Evolutionary conservation across 92 coral and sea anemone genomes (phyloP).

Genomic region (Palythoa caribaeorum): DNA sequence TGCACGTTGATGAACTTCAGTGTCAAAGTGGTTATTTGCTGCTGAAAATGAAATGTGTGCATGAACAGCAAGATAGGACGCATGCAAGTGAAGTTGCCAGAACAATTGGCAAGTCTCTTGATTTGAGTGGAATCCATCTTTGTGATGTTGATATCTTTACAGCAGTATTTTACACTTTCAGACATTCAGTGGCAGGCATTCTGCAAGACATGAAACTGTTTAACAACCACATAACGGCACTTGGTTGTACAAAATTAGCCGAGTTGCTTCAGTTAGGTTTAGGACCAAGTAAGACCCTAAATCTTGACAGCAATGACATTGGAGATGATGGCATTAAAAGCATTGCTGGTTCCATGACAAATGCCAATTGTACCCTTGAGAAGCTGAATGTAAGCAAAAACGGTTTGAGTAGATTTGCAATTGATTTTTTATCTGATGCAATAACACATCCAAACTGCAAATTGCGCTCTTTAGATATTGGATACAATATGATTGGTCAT

Average conservation of each 20-base stretch:
- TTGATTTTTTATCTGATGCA: conserved; percentile 5
- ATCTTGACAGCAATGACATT: conserved; percentile 26
- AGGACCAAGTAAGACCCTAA: conserved; percentile 19
- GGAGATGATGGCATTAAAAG: conserved; percentile 27
- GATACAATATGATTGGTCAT: conserved; percentile 65
- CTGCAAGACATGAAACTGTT: conserved; percentile 7
- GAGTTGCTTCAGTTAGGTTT: not conserved
- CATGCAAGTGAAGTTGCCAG: conserved; percentile 21
- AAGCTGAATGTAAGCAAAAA: conserved; percentile 11
- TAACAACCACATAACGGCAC: conserved; percentile 23
- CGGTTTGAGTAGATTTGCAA: not conserved
- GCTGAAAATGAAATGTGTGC: conserved; percentile 30
- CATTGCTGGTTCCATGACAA: conserved; percentile 5
- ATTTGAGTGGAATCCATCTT: conserved; percentile 40
- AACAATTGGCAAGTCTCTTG: conserved; percentile 14
- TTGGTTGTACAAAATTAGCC: conserved; percentile 28
- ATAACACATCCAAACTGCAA: conserved; percentile 60
- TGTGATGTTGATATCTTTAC: conserved; percentile 22
- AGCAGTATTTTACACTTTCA: conserved; percentile 18
- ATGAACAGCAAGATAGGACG: conserved; percentile 27
- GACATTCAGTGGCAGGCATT: not conserved
- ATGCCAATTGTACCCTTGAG: conserved; percentile 25
- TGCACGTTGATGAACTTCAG: not conserved
- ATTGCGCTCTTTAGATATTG: conserved; percentile 50
- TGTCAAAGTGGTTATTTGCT: conserved; percentile 26